Evolutionary conservation across 2,888 invertebrate genomes (phyloP).

Genomic region (Papilio elwesi): DNA sequence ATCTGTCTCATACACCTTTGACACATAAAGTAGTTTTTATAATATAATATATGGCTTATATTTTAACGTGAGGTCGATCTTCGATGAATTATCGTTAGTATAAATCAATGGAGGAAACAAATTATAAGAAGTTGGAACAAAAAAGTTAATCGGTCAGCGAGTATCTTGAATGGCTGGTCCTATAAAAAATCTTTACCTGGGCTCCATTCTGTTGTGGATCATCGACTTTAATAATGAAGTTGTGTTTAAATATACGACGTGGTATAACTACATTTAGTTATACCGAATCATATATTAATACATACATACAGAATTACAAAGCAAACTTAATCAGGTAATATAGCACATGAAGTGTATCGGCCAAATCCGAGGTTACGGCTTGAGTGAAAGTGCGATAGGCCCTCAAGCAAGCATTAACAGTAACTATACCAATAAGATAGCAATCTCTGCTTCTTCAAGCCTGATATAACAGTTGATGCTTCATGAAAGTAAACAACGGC

Average conservation of each 20-base stretch:
- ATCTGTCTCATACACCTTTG: not conserved
- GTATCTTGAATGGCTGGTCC: constrained; percentile 35
- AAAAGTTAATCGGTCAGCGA: constrained; percentile 40
- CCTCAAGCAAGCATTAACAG: too few relatives aligned
- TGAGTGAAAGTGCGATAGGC: too few relatives aligned
- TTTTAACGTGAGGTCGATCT: constrained; percentile 3
- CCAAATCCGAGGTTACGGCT: too few relatives aligned
- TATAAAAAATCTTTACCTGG: constrained; percentile 66
- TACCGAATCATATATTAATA: not conserved
- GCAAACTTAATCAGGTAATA: not conserved
- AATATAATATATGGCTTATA: not conserved
- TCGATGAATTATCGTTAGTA: constrained; percentile 30
- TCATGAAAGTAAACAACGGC: too few relatives aligned
- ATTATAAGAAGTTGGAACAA: constrained; percentile 34
- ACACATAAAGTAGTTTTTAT: not conserved
- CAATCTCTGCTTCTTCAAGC: too few relatives aligned
- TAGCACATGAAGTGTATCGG: not conserved
- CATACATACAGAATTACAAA: not conserved
- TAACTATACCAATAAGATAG: too few relatives aligned
- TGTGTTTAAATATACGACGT: constrained; percentile 22
- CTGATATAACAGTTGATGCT: too few relatives aligned
- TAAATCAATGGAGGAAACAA: constrained; percentile 39
- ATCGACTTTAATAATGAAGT: constrained; percentile 45
- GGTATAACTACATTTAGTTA: constrained; percentile 6
- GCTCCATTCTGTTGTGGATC: constrained; percentile 64